Evolutionary conservation across 2,797 vertebrate genomes (phyloP).

Genomic region (Philypnodon macrostomus): DNA sequence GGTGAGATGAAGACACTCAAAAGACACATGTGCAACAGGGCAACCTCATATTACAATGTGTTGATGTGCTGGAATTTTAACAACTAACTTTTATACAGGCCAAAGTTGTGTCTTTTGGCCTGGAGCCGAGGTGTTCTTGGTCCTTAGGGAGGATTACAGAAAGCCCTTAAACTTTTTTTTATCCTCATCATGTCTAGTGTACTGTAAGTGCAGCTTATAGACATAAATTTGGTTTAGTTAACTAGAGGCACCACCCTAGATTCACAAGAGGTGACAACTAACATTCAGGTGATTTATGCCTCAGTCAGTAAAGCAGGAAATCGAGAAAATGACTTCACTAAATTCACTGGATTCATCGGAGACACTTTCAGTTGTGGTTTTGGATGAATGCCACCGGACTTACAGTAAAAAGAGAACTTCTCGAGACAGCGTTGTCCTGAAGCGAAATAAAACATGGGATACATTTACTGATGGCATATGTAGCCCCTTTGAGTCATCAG

Average conservation of each 20-base stretch:
- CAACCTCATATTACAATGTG: conserved; percentile 55
- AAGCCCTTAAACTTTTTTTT: conserved; percentile 43
- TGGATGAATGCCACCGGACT: conserved; percentile 30
- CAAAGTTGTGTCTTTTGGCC: conserved; percentile 55
- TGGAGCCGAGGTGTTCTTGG: conserved; percentile 36
- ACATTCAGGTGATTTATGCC: conserved; percentile 41
- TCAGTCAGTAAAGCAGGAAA: conserved; percentile 30
- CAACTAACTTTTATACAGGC: conserved; percentile 54
- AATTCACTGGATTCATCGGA: conserved; percentile 24
- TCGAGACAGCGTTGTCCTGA: conserved; percentile 8
- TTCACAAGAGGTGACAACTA: conserved; percentile 23
- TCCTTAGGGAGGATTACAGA: conserved; percentile 56
- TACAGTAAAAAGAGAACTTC: conserved; percentile 25
- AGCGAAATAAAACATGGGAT: background rate
- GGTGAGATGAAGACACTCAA: conserved; percentile 5
- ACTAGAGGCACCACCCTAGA: conserved; percentile 12
- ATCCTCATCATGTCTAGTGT: conserved; percentile 32
- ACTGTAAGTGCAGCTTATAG: too few species aligned
- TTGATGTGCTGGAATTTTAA: conserved; percentile 75
- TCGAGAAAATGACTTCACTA: conserved; percentile 37
- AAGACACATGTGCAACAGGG: conserved; percentile 4
- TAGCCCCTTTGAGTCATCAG: conserved; percentile 5
- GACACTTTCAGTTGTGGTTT: conserved; percentile 42
- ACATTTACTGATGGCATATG: conserved; percentile 1
- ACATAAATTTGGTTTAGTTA: too few species aligned